Conservation (phyloP, 2,888 invertebrate genomes). For the Drosophila silvestris region DNA sequence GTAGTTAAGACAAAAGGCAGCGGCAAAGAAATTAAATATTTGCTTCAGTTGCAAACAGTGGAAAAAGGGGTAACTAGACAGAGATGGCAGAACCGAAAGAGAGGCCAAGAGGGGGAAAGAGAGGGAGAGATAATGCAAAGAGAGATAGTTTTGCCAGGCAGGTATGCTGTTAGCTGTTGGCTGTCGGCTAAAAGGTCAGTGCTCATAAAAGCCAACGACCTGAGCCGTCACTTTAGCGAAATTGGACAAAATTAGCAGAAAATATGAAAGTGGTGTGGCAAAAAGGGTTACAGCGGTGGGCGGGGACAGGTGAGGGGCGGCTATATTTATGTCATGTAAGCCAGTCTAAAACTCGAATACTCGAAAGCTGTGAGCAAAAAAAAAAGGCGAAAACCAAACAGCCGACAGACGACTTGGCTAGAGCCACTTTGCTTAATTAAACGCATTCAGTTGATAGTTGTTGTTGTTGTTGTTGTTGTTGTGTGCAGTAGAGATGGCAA, state of each 20-base stretch:
- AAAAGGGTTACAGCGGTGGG: background rate
- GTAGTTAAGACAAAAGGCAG: conserved; percentile 43
- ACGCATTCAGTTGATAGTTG: conserved; percentile 61
- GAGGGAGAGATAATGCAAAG: background rate
- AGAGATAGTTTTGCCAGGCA: conserved; percentile 5
- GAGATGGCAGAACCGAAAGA: background rate
- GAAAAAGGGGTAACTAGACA: background rate
- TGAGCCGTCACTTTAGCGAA: conserved; percentile 48
- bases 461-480: conserved; percentile 26
- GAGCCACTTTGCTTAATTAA: conserved; percentile 80
- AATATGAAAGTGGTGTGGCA: conserved; percentile 24
- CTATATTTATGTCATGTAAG: conserved; percentile 11
- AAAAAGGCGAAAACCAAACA: conserved; percentile 33
- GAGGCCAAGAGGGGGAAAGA: background rate
- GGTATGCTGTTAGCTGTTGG: conserved; percentile 23
- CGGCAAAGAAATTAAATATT: conserved; percentile 75
- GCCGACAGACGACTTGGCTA: conserved; percentile 59
- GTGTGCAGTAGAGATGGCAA: background rate
- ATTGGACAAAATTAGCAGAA: conserved; percentile 77
- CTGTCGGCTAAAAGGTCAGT: conserved; percentile 16
- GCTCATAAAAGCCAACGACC: conserved; percentile 68
- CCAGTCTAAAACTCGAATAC: conserved; percentile 28
- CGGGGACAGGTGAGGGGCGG: background rate
- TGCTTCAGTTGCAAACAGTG: conserved; percentile 19
- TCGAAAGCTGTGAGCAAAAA: conserved; percentile 33